These are phyloP conservation scores for Acrobasis suavella DNA, from an alignment of 2,888 invertebrate species.

Conservation along the genomic window DNA sequence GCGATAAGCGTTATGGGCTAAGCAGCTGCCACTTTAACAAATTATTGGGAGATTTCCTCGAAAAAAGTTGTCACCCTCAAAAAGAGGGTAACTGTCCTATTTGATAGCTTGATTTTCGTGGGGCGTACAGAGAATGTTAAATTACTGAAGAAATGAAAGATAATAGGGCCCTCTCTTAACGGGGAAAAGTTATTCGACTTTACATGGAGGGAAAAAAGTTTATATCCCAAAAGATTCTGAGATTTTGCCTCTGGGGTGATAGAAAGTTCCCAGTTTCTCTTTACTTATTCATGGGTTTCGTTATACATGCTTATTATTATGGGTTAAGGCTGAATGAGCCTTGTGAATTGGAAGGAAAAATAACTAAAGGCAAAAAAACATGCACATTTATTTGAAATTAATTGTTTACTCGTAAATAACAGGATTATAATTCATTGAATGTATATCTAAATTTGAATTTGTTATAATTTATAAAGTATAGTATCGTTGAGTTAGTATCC, in stretches of 20 bases:
- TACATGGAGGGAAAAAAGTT: conserved; percentile 66
- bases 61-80: conserved; percentile 76
- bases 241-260: conserved; percentile 62
- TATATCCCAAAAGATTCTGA: conserved; percentile 72
- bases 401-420: too few species aligned
- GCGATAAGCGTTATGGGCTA: conserved; percentile 77
- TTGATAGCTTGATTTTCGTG: conserved; percentile 78
- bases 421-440: too few species aligned
- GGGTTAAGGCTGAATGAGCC: conserved; percentile 2
- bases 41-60: conserved; percentile 76
- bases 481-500: too few species aligned
- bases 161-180: conserved; percentile 74
- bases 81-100: conserved; percentile 69
- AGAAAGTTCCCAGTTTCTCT: conserved; percentile 53
- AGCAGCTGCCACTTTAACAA: conserved; percentile 80
- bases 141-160: conserved; percentile 81
- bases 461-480: too few species aligned
- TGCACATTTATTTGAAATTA: too few species aligned
- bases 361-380: too few species aligned
- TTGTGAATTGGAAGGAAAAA: background rate
- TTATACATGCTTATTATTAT: conserved; percentile 32
- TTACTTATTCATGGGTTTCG: conserved; percentile 77
- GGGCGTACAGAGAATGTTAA: conserved; percentile 77
- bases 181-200: conserved; percentile 62
- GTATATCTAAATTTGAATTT: too few species aligned